Percentiles rank a stretch among this genome's conserved stretches.
phyloP scores from a whole-genome alignment of 2,113 vertebrate genomes.

The Hiodon tergisus region DNA sequence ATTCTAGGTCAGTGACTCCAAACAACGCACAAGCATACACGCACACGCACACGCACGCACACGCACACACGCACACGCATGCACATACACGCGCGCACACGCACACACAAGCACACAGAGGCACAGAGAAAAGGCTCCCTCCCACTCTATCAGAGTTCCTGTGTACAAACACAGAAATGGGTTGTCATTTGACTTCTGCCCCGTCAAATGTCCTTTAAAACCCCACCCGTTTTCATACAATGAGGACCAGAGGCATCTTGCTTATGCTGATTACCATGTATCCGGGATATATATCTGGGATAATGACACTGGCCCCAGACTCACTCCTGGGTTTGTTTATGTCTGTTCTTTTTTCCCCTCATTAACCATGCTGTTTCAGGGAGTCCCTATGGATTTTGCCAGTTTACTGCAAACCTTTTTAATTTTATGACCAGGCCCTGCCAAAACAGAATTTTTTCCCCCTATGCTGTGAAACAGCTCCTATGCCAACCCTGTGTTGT shows the following conservation, averaged over 20 bases:
- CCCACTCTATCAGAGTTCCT: neutral
- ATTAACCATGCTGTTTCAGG: slow-evolving; percentile 85
- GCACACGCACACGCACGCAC: no score
- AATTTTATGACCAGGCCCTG: slow-evolving; percentile 54
- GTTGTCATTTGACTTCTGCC: slow-evolving; percentile 21
- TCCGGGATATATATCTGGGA: slow-evolving; percentile 68
- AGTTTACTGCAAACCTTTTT: slow-evolving; percentile 70
- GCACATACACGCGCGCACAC: no score
- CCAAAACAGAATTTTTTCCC: slow-evolving; percentile 37
- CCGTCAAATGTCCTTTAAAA: slow-evolving; percentile 41
- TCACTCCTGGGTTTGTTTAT: slow-evolving; percentile 79
- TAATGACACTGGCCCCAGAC: slow-evolving; percentile 77
- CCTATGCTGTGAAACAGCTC: slow-evolving; percentile 48
- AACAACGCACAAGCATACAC: no score
- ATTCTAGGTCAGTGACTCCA: neutral
- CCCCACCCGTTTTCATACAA: slow-evolving; percentile 19
- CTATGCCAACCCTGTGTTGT: slow-evolving; percentile 31
- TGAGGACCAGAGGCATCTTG: slow-evolving; percentile 29
- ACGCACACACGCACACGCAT: no score
- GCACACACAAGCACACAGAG: no score
- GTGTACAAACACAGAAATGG: slow-evolving; percentile 30
- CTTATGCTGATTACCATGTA: slow-evolving; percentile 56
- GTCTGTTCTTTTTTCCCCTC: slow-evolving; percentile 77
- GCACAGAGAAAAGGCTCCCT: slow-evolving; percentile 3
- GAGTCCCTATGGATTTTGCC: slow-evolving; percentile 69